A percentile compares a stretch with the other conserved stretches of the same genome.
These are phyloP conservation scores for Nesogale talazaci DNA, from an alignment of 2,113 vertebrate genomes.

Conservation along the genomic window DNA sequence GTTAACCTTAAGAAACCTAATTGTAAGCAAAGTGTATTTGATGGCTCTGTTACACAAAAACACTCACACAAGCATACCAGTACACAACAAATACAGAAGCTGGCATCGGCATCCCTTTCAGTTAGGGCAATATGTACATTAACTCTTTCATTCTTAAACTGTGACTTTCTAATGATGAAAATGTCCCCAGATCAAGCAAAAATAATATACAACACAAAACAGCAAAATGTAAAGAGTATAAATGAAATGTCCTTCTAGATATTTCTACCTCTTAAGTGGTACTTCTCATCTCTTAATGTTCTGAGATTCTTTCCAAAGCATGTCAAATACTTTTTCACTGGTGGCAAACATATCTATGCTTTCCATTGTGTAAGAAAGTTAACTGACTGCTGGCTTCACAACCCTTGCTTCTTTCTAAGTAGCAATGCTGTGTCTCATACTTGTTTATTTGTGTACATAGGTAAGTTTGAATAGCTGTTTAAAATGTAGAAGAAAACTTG, in stretches of 20 bases:
- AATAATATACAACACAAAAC: not conserved
- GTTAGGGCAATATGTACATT: not conserved
- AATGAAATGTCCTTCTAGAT: not conserved
- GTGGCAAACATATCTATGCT: not conserved
- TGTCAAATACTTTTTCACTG: not conserved
- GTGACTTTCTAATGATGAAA: not conserved
- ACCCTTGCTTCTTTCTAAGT: not conserved
- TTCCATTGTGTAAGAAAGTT: not conserved
- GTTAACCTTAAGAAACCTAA: not conserved
- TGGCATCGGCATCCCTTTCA: not conserved
- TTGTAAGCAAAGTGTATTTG: not conserved
- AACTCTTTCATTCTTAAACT: not conserved
- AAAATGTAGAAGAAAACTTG: slow-evolving; percentile 19
- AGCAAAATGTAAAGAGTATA: not conserved
- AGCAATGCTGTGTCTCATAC: not conserved
- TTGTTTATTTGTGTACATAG: not conserved
- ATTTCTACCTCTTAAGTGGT: not conserved
- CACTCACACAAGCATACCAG: not conserved
- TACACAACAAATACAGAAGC: not conserved
- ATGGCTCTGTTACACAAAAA: not conserved
- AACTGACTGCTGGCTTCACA: not conserved
- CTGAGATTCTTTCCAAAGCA: not conserved
- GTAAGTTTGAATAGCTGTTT: not conserved
- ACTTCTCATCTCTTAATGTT: not conserved
- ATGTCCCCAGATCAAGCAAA: not conserved